Percentiles rank a stretch among this genome's conserved stretches.
These are phyloP conservation scores for Archocentrus centrarchus DNA, from an alignment of 2,113 vertebrate species.

Conservation along the genomic window DNA sequence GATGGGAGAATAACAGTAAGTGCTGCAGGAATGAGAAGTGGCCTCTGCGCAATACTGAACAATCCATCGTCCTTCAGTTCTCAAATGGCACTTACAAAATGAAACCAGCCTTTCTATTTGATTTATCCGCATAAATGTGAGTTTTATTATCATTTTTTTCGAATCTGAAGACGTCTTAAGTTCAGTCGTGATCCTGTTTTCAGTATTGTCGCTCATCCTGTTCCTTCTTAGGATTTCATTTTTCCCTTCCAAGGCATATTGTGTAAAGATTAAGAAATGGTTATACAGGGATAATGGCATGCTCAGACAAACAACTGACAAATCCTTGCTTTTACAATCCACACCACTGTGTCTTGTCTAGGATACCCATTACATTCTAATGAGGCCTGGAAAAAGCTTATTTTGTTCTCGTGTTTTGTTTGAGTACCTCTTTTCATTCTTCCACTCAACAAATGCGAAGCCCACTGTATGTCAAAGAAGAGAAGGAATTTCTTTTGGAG, in stretches of 20 bases:
- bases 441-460: constrained; percentile 44
- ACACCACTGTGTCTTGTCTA: constrained; percentile 25
- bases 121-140: constrained; percentile 26
- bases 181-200: constrained; percentile 34
- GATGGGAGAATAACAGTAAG: constrained; percentile 23
- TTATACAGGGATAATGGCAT: constrained; percentile 23
- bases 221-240: constrained; percentile 11
- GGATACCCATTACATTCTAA: constrained; percentile 55
- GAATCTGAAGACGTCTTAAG: constrained; percentile 9
- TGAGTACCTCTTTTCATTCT: constrained; percentile 43
- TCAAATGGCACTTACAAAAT: constrained; percentile 46
- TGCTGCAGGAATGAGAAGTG: constrained; percentile 32
- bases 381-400: constrained; percentile 56
- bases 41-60: constrained; percentile 30
- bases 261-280: constrained; percentile 8
- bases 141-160: constrained; percentile 35
- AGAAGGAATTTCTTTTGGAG: constrained; percentile 52
- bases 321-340: constrained; percentile 34
- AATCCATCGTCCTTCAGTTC: not conserved
- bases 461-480: constrained; percentile 32
- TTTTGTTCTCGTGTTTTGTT: constrained; percentile 51
- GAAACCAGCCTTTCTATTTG: constrained; percentile 9
- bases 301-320: constrained; percentile 30
- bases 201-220: constrained; percentile 7
- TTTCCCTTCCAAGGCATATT: constrained; percentile 4